phyloP scores from a whole-genome alignment of 30 jellyfish, hydroid and myxozoan genomes.

The Hydractinia echinata region DNA sequence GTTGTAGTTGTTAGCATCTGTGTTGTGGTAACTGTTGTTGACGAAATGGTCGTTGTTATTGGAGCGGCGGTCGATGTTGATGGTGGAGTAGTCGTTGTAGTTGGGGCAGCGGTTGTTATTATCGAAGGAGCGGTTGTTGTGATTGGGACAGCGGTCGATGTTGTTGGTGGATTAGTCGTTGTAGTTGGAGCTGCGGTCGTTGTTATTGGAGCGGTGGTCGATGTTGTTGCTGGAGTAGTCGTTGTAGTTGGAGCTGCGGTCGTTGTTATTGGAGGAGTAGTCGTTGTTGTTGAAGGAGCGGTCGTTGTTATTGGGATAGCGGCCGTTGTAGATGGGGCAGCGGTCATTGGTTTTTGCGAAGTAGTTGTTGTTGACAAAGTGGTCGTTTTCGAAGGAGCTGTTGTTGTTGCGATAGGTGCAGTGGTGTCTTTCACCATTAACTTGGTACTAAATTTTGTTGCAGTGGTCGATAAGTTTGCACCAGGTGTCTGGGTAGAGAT shows the following conservation, averaged over 20 bases:
- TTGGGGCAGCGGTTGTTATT: not conserved
- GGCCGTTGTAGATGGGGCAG: not conserved
- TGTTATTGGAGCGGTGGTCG: constrained; percentile 8
- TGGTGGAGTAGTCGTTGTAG: not conserved
- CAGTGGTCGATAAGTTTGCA: no score
- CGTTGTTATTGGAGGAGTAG: not conserved
- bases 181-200: constrained; percentile 31
- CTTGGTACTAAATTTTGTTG: no score
- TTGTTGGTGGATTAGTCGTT: constrained; percentile 23
- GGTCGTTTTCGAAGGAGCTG: no score
- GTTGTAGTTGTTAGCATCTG: constrained; percentile 1
- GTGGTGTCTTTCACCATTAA: not conserved
- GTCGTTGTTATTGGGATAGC: not conserved
- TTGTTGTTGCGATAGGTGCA: not conserved
- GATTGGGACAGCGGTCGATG: constrained; percentile 19
- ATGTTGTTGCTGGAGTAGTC: not conserved
- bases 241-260: no score
- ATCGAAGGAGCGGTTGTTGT: not conserved
- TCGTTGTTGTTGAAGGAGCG: no score
- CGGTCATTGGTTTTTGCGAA: no score
- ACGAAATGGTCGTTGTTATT: constrained; percentile 19
- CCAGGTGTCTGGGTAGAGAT: not conserved
- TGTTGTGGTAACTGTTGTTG: constrained; percentile 17
- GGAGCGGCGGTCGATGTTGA: constrained; percentile 11
- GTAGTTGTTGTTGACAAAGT: no score